Percentiles rank a stretch among this genome's conserved stretches.
Conservation (phyloP, 1,140 invertebrate species). For the Dendrolimus kikuchii region DNA sequence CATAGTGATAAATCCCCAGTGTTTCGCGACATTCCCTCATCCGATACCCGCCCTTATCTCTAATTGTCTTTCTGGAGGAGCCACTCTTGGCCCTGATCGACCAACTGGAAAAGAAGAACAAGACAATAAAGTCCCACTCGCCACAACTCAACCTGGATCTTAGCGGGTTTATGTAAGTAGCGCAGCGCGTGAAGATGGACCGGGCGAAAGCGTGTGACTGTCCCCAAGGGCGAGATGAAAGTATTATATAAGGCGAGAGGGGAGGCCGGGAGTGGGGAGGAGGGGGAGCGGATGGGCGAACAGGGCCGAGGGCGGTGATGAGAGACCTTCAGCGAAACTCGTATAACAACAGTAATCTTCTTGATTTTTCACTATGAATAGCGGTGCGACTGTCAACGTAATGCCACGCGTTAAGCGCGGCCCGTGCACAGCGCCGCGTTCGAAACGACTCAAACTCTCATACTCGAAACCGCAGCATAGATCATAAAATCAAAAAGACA, state of each 20-base stretch:
- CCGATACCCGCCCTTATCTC: slow-evolving; percentile 58
- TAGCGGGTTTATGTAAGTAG: slow-evolving; percentile 59
- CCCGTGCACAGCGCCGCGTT: slow-evolving; percentile 17
- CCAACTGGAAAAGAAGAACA: slow-evolving; percentile 71
- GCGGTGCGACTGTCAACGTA: slow-evolving; percentile 37
- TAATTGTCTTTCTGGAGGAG: slow-evolving; percentile 72
- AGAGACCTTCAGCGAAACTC: slow-evolving; percentile 69
- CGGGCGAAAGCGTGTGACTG: slow-evolving; percentile 55
- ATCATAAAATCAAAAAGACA: slow-evolving; percentile 64
- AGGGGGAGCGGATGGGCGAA: slow-evolving; percentile 15
- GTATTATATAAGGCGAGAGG: slow-evolving; percentile 16
- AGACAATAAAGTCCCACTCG: slow-evolving; percentile 64
- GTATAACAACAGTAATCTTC: slow-evolving; percentile 37
- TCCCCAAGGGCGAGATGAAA: slow-evolving; percentile 44
- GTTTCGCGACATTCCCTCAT: slow-evolving; percentile 64
- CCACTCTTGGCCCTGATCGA: slow-evolving; percentile 71
- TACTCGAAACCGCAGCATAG: slow-evolving; percentile 38
- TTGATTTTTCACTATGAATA: slow-evolving; percentile 62
- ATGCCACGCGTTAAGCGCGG: slow-evolving; percentile 13
- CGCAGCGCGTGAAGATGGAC: slow-evolving; percentile 61
- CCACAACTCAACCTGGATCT: slow-evolving; percentile 39
- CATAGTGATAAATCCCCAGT: slow-evolving; percentile 65
- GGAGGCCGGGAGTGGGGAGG: slow-evolving; percentile 16
- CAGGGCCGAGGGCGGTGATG: slow-evolving; percentile 42
- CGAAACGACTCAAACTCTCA: slow-evolving; percentile 4